A percentile compares a stretch with the other conserved stretches of the same genome.
Conservation (phyloP, 1,140 invertebrate species). For the Portunus trituberculatus region DNA sequence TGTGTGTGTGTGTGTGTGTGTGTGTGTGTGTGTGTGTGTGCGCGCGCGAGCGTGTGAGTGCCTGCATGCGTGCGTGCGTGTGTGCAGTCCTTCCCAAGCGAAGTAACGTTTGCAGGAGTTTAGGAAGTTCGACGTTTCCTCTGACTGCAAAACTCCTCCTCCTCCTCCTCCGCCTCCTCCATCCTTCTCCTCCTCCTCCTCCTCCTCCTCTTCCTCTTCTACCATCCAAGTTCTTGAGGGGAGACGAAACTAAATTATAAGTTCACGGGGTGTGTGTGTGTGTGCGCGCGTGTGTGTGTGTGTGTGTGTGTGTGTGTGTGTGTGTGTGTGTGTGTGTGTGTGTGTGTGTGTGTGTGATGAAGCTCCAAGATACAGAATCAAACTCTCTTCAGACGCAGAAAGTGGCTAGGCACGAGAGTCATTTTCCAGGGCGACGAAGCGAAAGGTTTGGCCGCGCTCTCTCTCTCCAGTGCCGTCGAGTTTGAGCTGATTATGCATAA, state of each 20-base stretch:
- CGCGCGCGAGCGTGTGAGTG: no score
- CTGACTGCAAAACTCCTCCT: neutral
- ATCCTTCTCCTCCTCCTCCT: no score
- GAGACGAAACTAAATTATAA: neutral
- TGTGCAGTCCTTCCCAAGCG: neutral
- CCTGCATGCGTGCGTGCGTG: no score
- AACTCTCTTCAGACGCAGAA: neutral
- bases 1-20: no score
- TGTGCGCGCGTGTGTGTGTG: no score
- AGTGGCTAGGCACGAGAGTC: neutral
- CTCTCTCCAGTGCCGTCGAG: neutral
- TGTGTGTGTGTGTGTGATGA: neutral
- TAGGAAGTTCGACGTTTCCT: neutral
- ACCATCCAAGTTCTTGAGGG: neutral
- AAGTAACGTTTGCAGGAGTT: neutral
- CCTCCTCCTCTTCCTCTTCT: no score
- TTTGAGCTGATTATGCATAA: constrained; percentile 4
- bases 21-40: no score
- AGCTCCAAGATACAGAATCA: neutral
- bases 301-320: no score
- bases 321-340: no score
- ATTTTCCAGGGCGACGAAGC: neutral
- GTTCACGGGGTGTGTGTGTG: neutral
- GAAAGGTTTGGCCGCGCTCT: neutral
- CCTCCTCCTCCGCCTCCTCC: no score